Percentiles rank a stretch among this genome's conserved stretches.
These are phyloP conservation scores for Microctonus brassicae DNA, from an alignment of 2,888 invertebrate species.

Conservation along the genomic window DNA sequence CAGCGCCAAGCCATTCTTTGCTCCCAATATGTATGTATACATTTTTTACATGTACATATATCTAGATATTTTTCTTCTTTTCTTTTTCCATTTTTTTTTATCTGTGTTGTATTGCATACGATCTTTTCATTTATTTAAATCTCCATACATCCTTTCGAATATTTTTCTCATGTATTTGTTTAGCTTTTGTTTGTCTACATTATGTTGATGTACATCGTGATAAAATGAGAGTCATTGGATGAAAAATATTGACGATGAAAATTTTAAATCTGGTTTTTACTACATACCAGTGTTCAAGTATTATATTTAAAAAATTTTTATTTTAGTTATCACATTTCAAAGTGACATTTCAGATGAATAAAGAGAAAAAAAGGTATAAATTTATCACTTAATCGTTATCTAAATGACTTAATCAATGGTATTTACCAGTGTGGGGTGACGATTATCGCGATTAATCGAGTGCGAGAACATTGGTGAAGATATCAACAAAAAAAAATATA, in stretches of 20 bases:
- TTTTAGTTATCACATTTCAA: no score
- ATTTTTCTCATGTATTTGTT: conserved; percentile 19
- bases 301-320: no score
- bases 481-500: conserved; percentile 16
- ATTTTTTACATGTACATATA: conserved; percentile 23
- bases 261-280: not conserved
- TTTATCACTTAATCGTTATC: conserved; percentile 20
- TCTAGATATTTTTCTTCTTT: conserved; percentile 23
- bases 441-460: conserved; percentile 35
- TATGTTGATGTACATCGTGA: not conserved
- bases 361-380: no score
- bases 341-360: no score
- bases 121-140: conserved; percentile 8
- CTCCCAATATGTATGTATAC: no score
- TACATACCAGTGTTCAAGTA: no score
- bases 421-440: not conserved
- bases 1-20: conserved; percentile 29
- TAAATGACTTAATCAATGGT: not conserved
- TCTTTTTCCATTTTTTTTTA: not conserved
- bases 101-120: conserved; percentile 20
- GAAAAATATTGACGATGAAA: not conserved
- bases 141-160: conserved; percentile 18
- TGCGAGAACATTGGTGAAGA: conserved; percentile 9
- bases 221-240: not conserved
- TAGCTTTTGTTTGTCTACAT: conserved; percentile 30